Conservation (phyloP, 2,888 invertebrate species). For the Erebia palarica region DNA sequence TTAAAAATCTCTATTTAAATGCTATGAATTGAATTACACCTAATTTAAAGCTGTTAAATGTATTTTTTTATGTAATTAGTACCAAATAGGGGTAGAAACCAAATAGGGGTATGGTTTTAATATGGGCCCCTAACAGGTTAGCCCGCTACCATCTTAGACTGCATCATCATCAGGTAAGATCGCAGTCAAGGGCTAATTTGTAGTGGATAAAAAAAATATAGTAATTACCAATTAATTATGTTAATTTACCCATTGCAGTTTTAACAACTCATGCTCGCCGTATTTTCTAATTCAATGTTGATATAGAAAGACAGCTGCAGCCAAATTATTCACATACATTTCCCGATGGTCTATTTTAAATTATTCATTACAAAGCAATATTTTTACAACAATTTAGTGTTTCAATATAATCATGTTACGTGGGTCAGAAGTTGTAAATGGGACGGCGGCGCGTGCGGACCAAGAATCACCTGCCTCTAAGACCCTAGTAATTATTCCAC, state of each 20-base stretch:
- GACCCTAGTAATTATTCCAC: conserved; percentile 79
- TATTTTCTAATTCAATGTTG: conserved; percentile 6
- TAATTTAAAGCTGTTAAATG: too few relatives aligned
- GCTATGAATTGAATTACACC: too few relatives aligned
- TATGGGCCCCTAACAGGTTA: too few relatives aligned
- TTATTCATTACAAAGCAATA: conserved; percentile 37
- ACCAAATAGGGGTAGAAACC: too few relatives aligned
- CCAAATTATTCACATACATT: conserved; percentile 25
- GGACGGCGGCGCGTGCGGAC: conserved; percentile 61
- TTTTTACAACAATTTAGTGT: conserved; percentile 40
- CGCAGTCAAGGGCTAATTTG: too few relatives aligned
- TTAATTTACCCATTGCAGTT: conserved; percentile 5
- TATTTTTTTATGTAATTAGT: too few relatives aligned
- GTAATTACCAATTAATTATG: too few relatives aligned
- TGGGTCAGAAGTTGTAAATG: conserved; percentile 49
- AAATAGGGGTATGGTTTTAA: too few relatives aligned
- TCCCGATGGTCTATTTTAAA: conserved; percentile 26
- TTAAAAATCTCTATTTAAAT: too few relatives aligned
- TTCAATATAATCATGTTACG: conserved; percentile 59
- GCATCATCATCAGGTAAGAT: too few relatives aligned
- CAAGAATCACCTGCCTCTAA: conserved; percentile 70
- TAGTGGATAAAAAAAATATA: too few relatives aligned
- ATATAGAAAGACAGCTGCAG: conserved; percentile 30
- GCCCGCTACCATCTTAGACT: too few relatives aligned
- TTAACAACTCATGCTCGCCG: conserved; percentile 6